Conservation (phyloP, 2,113 vertebrate genomes). For the Python bivittatus region DNA sequence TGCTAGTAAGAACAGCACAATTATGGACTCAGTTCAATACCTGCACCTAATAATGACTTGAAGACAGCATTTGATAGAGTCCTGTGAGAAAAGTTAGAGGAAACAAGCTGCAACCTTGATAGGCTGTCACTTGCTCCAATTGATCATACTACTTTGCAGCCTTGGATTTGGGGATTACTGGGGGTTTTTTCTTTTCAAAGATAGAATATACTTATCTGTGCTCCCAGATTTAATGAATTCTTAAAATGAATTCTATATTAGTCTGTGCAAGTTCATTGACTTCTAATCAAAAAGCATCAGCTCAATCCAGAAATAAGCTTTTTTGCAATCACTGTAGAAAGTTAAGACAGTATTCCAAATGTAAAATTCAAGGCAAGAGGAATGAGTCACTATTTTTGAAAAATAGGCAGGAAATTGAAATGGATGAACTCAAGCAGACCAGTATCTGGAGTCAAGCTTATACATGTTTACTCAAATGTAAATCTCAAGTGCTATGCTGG, state of each 20-base stretch:
- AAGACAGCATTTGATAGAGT: neutral
- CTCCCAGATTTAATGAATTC: neutral
- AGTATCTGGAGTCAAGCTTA: neutral
- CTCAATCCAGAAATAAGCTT: neutral
- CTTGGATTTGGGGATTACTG: neutral
- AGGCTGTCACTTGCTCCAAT: neutral
- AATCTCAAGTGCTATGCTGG: neutral
- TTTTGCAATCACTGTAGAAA: neutral
- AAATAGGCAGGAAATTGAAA: neutral
- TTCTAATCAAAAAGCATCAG: neutral
- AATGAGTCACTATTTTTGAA: neutral
- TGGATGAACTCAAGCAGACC: neutral
- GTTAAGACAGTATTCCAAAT: neutral
- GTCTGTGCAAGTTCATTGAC: neutral
- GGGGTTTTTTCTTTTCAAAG: neutral
- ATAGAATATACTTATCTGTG: neutral
- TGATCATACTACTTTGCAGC: neutral
- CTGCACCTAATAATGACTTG: neutral
- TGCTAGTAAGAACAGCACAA: too few species aligned
- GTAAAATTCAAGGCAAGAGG: neutral
- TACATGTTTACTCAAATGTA: neutral
- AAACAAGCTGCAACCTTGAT: neutral
- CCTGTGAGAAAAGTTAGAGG: neutral
- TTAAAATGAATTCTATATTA: neutral
- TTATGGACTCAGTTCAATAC: too few species aligned